These are phyloP conservation scores for Eupithecia pulchellata DNA, from an alignment of 2,888 invertebrate species.

Conservation along the genomic window DNA sequence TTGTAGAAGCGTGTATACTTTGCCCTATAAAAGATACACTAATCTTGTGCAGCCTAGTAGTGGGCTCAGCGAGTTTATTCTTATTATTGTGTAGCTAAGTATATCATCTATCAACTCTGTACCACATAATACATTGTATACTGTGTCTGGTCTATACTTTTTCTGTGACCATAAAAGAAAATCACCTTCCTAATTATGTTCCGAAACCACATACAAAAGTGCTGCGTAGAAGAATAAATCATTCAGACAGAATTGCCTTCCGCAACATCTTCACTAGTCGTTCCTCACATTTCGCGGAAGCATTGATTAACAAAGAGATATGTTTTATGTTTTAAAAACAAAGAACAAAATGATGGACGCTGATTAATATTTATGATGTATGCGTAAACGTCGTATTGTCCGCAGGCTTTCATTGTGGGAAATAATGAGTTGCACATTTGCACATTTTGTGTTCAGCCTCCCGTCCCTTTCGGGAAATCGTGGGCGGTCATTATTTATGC, in stretches of 20 bases:
- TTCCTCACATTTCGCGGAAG: slow-evolving; percentile 36
- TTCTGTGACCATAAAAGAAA: not conserved
- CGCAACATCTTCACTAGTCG: slow-evolving; percentile 25
- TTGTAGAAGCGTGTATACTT: too few species aligned
- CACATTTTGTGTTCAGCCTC: slow-evolving; percentile 9
- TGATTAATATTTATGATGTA: slow-evolving; percentile 42
- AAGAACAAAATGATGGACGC: slow-evolving; percentile 37
- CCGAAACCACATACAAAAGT: not conserved
- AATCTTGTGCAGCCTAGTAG: too few species aligned
- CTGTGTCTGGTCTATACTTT: too few species aligned
- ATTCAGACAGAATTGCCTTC: slow-evolving; percentile 9
- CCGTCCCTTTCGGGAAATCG: slow-evolving; percentile 18
- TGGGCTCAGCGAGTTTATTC: too few species aligned
- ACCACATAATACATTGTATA: too few species aligned
- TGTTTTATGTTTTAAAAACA: slow-evolving; percentile 32
- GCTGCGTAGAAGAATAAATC: not conserved
- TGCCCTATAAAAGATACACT: too few species aligned
- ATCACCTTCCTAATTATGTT: not conserved
- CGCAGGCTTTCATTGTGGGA: slow-evolving; percentile 39
- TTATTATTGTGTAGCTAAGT: too few species aligned
- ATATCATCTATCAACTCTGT: too few species aligned
- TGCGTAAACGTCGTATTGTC: slow-evolving; percentile 38
- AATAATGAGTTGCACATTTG: slow-evolving; percentile 23
- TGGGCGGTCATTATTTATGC: slow-evolving; percentile 16
- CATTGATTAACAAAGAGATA: slow-evolving; percentile 30